phyloP scores from a whole-genome alignment of 2,888 invertebrate genomes.

The Labia minor region DNA sequence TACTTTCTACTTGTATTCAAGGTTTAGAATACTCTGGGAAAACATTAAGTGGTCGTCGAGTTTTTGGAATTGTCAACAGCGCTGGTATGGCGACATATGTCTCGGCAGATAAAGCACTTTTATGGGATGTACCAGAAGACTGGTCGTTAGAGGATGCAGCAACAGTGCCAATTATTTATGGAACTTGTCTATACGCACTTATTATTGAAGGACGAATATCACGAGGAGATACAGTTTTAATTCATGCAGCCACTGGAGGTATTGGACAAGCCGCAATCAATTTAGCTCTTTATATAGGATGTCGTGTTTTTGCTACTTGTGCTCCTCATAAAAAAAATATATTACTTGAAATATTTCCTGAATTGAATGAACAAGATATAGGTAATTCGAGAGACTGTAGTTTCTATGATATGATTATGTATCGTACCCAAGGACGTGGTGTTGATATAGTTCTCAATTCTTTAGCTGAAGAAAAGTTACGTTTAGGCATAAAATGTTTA shows the following conservation, averaged over 20 bases:
- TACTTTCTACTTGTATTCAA: conserved; percentile 36
- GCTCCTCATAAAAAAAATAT: conserved; percentile 52
- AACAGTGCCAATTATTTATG: conserved; percentile 36
- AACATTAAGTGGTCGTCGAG: conserved; percentile 32
- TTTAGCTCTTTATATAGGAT: conserved; percentile 51
- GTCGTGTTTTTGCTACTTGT: conserved; percentile 60
- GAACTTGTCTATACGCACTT: conserved; percentile 36
- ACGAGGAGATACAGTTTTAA: conserved; percentile 38
- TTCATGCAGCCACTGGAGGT: conserved; percentile 56
- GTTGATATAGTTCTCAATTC: conserved; percentile 89
- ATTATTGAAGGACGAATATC: conserved; percentile 44
- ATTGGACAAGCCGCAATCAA: conserved; percentile 70
- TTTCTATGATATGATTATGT: conserved; percentile 76
- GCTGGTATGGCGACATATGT: conserved; percentile 45
- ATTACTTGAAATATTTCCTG: conserved; percentile 38
- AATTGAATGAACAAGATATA: conserved; percentile 53
- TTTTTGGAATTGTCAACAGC: conserved; percentile 37
- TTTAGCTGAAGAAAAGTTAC: conserved; percentile 80
- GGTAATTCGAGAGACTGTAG: conserved; percentile 76
- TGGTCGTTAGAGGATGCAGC: conserved; percentile 55
- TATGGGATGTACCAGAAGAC: conserved; percentile 45
- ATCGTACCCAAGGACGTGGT: conserved; percentile 70
- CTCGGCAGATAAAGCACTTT: conserved; percentile 38
- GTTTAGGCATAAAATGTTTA: conserved; percentile 53
- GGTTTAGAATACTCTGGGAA: conserved; percentile 44